These are phyloP conservation scores for Virgularia gustaviana DNA, from an alignment of 92 coral and sea anemone genomes.

Conservation along the genomic window DNA sequence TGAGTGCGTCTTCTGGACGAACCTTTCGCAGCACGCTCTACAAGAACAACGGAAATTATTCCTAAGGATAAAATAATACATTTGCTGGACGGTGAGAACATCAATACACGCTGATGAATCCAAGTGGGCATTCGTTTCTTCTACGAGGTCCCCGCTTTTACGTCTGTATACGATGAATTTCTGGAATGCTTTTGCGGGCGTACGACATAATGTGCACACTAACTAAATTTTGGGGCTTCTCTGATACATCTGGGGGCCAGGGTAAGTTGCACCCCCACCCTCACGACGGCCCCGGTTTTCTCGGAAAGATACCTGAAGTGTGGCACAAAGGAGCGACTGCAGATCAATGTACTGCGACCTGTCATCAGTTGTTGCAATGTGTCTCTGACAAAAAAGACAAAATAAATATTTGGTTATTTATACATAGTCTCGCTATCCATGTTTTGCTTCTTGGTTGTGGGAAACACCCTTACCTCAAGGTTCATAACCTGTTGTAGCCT, in stretches of 20 bases:
- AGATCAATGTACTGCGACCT: conserved; percentile 92
- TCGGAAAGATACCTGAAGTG: no score
- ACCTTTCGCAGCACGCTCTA: conserved; percentile 95
- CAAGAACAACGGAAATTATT: background rate
- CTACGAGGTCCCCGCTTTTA: background rate
- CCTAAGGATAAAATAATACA: background rate
- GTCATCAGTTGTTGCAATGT: conserved; percentile 50
- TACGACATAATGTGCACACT: no score
- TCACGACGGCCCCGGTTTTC: no score
- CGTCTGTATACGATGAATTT: background rate
- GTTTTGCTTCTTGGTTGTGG: background rate
- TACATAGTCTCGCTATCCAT: background rate
- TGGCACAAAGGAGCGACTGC: conserved; percentile 93
- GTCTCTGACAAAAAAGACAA: conserved; percentile 40
- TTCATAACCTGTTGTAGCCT: conserved; percentile 74
- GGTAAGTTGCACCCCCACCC: no score
- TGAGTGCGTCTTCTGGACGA: conserved; percentile 70
- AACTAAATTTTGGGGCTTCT: no score
- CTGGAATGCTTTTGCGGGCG: background rate
- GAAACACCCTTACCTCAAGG: conserved; percentile 55
- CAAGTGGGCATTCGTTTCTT: background rate
- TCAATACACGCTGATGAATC: background rate
- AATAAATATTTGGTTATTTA: background rate
- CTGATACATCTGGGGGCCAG: no score
- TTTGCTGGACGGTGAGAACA: background rate